Base-by-base conservation (phyloP, 2,888 invertebrate genomes). In the Argynnis bischoffii region DNA sequence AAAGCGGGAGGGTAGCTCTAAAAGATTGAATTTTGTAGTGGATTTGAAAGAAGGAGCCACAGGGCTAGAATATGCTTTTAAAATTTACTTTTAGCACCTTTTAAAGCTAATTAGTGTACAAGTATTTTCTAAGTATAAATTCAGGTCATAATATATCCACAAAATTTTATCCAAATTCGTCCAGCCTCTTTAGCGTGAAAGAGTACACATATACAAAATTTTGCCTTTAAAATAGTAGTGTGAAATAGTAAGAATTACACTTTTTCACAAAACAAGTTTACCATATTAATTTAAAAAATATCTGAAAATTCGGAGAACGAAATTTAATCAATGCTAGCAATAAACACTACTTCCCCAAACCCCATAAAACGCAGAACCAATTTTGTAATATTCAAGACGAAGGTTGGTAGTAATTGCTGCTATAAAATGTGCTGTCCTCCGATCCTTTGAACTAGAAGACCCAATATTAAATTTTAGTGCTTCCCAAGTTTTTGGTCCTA, bases 401-500 rank as follows among this genome's bases (percentile, higher is more conserved):
- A 86, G 87, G 88, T 83, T 88, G 72, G 71, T 75, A 85, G 89
- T 88, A 89, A 92, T 91, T 88, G 90, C 83, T 70, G 77, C 83
- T 78, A 87, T 92, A 90, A 92, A 91, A 76, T 86, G 87, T 83
- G 88, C 86, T 89, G 87, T 87, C 87, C 83, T 82, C 82, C 78
- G 80, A 87, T 85, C 82, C 67, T 82, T 81, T 78, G 79, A 71
- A 70, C 69, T 70, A 67, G 67, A 80, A 81, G 74, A 79, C 75
- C 72, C 81, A 82, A 81, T 89, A 87, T 91, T 86, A 91, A 87
- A 89, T 88, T 91, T 91, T 88, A 90, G 83, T 87, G 81, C 82
- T 79, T 75, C 75, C 82, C 77, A 84, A 89, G 82, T 86, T 89
- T 88, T 83, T 78, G 82, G 81, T 77, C 79, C 81, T 81, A 85